phyloP scores from a whole-genome alignment of 2,113 vertebrate species.

The Pseudorhombus dupliciocellatus region DNA sequence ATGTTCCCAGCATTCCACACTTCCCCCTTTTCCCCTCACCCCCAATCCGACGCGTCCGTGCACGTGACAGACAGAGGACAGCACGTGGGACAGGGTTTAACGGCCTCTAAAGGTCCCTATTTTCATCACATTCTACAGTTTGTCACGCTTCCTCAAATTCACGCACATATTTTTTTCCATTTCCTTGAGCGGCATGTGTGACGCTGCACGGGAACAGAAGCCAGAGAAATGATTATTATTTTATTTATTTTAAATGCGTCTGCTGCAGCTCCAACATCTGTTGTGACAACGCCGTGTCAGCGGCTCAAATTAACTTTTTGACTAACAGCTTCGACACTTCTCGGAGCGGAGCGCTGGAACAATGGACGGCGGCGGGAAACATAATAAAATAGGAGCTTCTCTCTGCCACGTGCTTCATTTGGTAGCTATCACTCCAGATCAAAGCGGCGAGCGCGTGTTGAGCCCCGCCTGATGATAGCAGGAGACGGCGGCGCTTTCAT shows the following conservation, averaged over 20 bases:
- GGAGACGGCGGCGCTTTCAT: constrained; percentile 73
- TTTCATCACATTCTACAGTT: neutral
- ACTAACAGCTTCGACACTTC: constrained; percentile 25
- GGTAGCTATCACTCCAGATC: constrained; percentile 62
- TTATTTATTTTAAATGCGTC: no score
- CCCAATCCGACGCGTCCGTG: neutral
- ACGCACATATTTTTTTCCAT: neutral
- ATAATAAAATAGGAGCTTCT: constrained; percentile 33
- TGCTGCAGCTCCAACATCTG: neutral
- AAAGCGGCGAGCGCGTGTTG: constrained; percentile 59
- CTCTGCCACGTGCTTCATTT: constrained; percentile 39
- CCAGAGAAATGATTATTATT: neutral
- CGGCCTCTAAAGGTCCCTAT: constrained; percentile 14
- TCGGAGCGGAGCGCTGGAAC: constrained; percentile 3
- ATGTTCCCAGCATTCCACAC: constrained; percentile 39
- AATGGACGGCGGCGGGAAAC: constrained; percentile 31
- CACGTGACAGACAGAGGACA: constrained; percentile 33
- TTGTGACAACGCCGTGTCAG: constrained; percentile 30
- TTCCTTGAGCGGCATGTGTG: neutral
- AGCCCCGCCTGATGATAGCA: constrained; percentile 60
- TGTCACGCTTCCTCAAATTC: neutral
- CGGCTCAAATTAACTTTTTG: constrained; percentile 38
- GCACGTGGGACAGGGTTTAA: constrained; percentile 12
- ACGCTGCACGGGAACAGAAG: neutral
- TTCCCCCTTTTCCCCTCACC: neutral